A percentile compares a stretch with the other conserved stretches of the same genome.
These are phyloP conservation scores for Amazona vittata DNA, from an alignment of 2,113 vertebrate genomes.

Conservation along the genomic window DNA sequence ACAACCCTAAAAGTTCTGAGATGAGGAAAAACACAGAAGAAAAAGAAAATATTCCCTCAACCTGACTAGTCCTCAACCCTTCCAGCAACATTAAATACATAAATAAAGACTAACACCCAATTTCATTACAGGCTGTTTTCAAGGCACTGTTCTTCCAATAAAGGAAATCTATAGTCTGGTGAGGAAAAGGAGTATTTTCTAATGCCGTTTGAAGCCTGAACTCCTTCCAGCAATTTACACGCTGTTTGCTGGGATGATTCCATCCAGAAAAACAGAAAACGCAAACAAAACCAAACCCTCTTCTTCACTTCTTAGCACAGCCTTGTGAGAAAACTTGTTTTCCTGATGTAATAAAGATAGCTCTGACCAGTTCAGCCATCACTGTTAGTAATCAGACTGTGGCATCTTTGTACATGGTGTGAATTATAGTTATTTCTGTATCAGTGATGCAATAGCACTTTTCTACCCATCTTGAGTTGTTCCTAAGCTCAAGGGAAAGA, in stretches of 20 bases:
- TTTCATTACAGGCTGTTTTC: constrained; percentile 28
- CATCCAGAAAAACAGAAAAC: neutral
- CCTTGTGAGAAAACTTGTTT: neutral
- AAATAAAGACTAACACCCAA: constrained; percentile 28
- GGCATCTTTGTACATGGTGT: neutral
- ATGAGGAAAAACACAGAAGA: neutral
- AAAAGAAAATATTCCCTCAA: neutral
- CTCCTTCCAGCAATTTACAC: neutral
- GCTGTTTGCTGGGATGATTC: neutral
- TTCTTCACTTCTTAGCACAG: neutral
- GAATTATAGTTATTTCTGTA: constrained; percentile 27
- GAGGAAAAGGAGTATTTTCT: neutral
- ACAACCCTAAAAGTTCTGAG: neutral
- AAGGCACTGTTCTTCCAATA: constrained; percentile 26
- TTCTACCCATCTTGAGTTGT: constrained; percentile 20
- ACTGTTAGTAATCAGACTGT: neutral
- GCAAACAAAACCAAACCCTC: neutral
- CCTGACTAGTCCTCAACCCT: neutral
- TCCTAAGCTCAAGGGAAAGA: constrained; percentile 39
- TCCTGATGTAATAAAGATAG: neutral
- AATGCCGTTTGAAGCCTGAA: neutral
- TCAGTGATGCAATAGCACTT: constrained; percentile 29
- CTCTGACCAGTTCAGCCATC: neutral
- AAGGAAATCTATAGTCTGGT: constrained; percentile 28
- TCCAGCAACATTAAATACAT: constrained; percentile 39